These are phyloP conservation scores for Vespertilio murinus DNA, from an alignment of 2,797 vertebrate species.

Conservation along the genomic window DNA sequence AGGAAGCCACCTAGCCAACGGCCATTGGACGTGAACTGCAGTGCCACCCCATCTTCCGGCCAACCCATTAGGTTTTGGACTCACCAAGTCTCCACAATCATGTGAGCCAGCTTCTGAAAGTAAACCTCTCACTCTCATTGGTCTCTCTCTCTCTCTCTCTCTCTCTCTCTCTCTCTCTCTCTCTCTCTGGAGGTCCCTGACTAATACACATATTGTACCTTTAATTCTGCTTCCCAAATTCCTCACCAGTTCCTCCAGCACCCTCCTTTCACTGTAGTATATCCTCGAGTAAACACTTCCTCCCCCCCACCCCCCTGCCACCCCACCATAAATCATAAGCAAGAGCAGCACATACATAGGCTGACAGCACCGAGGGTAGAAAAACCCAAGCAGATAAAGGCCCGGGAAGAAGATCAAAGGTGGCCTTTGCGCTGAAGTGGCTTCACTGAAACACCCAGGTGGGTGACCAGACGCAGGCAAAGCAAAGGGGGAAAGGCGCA, in stretches of 20 bases:
- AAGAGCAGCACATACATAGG: not conserved
- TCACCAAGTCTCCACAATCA: not conserved
- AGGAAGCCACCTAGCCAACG: not conserved
- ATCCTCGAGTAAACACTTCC: not conserved
- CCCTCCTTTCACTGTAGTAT: not conserved
- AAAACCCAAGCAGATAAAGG: not conserved
- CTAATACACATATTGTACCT: not conserved
- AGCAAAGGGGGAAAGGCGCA: not conserved
- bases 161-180: not conserved
- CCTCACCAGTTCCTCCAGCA: not conserved
- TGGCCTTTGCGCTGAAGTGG: not conserved
- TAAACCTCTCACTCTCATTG: not conserved
- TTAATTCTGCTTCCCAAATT: not conserved
- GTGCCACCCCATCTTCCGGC: not conserved
- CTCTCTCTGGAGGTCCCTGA: not conserved
- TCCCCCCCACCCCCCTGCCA: too few relatives aligned
- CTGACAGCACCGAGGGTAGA: not conserved
- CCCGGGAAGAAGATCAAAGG: not conserved
- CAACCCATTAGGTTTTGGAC: not conserved
- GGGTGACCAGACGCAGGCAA: not conserved
- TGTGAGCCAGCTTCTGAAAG: not conserved
- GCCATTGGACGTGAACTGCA: not conserved
- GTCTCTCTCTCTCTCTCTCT: not conserved
- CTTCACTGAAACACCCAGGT: not conserved
- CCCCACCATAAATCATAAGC: not conserved